A percentile compares a stretch with the other conserved stretches of the same genome.
Evolutionary conservation across 1,140 invertebrate genomes (phyloP).

Genomic region (Dreissena polymorpha): DNA sequence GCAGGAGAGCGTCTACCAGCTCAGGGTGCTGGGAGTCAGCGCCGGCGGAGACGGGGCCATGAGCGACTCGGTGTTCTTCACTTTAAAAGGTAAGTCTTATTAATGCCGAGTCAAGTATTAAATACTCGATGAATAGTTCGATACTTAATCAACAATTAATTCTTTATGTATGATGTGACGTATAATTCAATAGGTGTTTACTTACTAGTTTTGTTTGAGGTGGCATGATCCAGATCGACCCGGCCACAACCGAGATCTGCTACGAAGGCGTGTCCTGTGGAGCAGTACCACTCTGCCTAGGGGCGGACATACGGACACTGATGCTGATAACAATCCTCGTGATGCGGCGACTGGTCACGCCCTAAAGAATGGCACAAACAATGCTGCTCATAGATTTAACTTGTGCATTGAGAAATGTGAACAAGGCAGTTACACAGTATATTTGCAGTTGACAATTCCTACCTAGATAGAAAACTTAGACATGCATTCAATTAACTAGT

Average conservation of each 20-base stretch:
- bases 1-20: conserved; percentile 27
- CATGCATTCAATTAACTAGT: too few relatives aligned
- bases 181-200: not conserved
- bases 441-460: too few relatives aligned
- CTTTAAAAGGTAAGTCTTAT: conserved; percentile 24
- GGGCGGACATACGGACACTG: not conserved
- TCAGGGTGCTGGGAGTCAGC: conserved; percentile 39
- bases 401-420: too few relatives aligned
- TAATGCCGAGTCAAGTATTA: not conserved
- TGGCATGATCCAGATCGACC: conserved; percentile 37
- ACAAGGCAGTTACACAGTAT: too few relatives aligned
- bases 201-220: conserved; percentile 34
- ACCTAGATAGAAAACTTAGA: too few relatives aligned
- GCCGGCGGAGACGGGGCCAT: conserved; percentile 48
- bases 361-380: too few relatives aligned
- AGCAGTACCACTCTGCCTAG: not conserved
- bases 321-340: not conserved
- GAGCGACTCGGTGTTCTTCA: conserved; percentile 36
- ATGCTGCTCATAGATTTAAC: too few relatives aligned
- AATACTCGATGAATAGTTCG: not conserved
- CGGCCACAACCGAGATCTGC: conserved; percentile 37
- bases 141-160: not conserved
- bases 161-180: not conserved
- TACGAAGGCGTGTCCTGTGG: conserved; percentile 20
- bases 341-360: too few relatives aligned